Evolutionary conservation across 2,888 invertebrate species (phyloP).

Genomic region (Scelioninae gen. 2): DNA sequence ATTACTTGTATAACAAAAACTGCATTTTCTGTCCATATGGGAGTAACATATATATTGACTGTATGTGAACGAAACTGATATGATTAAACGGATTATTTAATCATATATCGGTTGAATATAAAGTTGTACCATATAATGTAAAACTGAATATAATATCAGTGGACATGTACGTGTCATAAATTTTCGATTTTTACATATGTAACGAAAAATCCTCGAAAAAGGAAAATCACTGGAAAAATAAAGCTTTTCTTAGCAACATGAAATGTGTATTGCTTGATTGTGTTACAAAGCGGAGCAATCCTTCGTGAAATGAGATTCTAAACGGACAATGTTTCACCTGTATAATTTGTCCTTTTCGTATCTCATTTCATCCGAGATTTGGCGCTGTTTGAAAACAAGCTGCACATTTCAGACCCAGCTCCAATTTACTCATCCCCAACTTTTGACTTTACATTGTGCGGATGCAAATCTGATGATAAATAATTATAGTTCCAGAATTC

Average conservation of each 20-base stretch:
- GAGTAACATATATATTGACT: too few relatives aligned
- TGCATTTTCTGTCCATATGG: too few relatives aligned
- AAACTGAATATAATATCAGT: too few relatives aligned
- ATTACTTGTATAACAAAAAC: too few relatives aligned
- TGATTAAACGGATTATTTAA: too few relatives aligned
- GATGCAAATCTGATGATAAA: conserved; percentile 25
- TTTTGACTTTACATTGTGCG: conserved; percentile 21
- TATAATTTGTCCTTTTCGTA: conserved; percentile 48
- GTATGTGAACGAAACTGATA: too few relatives aligned
- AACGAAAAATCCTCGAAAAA: neutral
- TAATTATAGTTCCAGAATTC: too few relatives aligned
- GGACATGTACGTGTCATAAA: too few relatives aligned
- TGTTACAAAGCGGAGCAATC: conserved; percentile 25
- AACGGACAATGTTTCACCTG: conserved; percentile 35
- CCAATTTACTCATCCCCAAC: conserved; percentile 24
- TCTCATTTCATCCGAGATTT: conserved; percentile 45
- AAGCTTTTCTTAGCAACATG: conserved; percentile 10
- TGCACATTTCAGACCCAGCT: conserved; percentile 33
- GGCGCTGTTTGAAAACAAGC: conserved; percentile 40
- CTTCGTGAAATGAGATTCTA: conserved; percentile 41
- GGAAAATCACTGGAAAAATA: conserved; percentile 17
- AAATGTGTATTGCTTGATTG: conserved; percentile 19
- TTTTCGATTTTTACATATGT: neutral
- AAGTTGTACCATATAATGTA: too few relatives aligned
- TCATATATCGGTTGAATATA: too few relatives aligned